Evolutionary conservation across 2,797 vertebrate genomes (phyloP).

Genomic region (Malurus leucopterus): DNA sequence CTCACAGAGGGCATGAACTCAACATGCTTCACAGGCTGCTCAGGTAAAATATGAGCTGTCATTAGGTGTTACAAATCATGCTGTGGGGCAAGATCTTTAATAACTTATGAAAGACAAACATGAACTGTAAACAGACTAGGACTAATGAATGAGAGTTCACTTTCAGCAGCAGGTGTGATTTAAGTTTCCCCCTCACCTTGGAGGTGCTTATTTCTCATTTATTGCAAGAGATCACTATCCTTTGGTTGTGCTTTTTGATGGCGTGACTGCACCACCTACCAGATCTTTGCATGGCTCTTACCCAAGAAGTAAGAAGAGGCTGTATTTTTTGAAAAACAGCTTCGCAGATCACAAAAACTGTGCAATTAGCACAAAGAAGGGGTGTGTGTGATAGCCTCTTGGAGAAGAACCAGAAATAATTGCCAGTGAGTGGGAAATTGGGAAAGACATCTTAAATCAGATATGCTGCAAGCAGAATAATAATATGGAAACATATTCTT

Average conservation of each 20-base stretch:
- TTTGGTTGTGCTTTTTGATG: not conserved
- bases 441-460: not conserved
- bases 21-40: not conserved
- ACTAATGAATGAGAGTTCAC: not conserved
- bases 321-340: not conserved
- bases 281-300: not conserved
- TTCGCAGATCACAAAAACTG: not conserved
- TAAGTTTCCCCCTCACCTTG: not conserved
- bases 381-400: not conserved
- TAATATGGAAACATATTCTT: not conserved
- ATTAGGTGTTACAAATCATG: not conserved
- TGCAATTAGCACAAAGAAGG: not conserved
- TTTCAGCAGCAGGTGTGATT: not conserved
- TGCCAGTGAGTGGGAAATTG: not conserved
- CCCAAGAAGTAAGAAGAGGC: not conserved
- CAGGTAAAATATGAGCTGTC: constrained; percentile 3
- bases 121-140: not conserved
- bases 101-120: not conserved
- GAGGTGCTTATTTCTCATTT: not conserved
- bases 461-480: not conserved
- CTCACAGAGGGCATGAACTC: not conserved
- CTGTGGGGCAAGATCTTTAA: not conserved
- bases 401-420: not conserved
- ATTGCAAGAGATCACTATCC: not conserved
- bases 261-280: not conserved